A percentile compares a stretch with the other conserved stretches of the same genome.
Evolutionary conservation across 1,140 invertebrate species (phyloP).

Genomic region (Scaptomyza montana): DNA sequence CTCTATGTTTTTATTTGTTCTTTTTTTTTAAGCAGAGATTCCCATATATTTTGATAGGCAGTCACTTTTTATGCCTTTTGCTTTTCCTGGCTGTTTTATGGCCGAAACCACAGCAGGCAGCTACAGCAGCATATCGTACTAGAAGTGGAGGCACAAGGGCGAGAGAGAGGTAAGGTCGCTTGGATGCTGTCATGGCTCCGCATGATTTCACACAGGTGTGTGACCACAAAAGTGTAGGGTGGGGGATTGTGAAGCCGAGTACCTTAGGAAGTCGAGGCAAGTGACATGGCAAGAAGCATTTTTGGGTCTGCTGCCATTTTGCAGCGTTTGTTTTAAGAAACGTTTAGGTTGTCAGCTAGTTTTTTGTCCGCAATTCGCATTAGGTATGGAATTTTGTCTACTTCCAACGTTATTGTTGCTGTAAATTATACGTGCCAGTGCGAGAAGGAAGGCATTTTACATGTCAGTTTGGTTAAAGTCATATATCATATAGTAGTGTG

Average conservation of each 20-base stretch:
- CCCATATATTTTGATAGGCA: conserved; percentile 75
- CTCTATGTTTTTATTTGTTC: conserved; percentile 15
- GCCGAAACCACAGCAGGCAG: conserved; percentile 73
- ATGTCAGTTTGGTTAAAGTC: conserved; percentile 56
- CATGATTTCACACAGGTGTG: conserved; percentile 75
- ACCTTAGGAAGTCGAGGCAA: conserved; percentile 9
- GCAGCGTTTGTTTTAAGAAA: conserved; percentile 73
- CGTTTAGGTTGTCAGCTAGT: conserved; percentile 79
- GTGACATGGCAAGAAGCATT: conserved; percentile 68
- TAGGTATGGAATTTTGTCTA: conserved; percentile 52
- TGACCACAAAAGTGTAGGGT: background rate
- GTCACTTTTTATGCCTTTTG: conserved; percentile 75
- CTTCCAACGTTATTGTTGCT: conserved; percentile 55
- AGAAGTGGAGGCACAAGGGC: background rate
- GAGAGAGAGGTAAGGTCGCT: conserved; percentile 9
- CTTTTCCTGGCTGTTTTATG: conserved; percentile 62
- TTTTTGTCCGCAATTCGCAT: conserved; percentile 50
- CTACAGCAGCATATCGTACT: conserved; percentile 48
- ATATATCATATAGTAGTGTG: conserved; percentile 60
- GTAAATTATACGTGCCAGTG: conserved; percentile 31
- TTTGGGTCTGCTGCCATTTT: conserved; percentile 42
- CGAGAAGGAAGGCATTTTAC: conserved; percentile 28
- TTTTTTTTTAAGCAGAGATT: conserved; percentile 42
- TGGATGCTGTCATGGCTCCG: conserved; percentile 67
- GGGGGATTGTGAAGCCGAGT: background rate